These are phyloP conservation scores for Linyphia triangularis DNA, from an alignment of 2,888 invertebrate species.

Conservation along the genomic window DNA sequence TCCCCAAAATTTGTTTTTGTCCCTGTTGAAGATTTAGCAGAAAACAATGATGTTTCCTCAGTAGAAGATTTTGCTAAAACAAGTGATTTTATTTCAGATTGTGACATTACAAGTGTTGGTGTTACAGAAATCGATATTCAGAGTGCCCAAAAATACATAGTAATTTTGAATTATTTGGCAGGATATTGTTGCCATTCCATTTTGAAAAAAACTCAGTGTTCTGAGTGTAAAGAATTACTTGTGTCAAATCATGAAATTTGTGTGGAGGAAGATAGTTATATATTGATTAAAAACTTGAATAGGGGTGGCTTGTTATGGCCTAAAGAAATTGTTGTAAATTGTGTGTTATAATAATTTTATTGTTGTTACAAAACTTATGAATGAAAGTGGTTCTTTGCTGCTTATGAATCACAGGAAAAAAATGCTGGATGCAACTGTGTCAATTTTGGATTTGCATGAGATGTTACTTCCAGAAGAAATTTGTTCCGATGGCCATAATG, in stretches of 20 bases:
- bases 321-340: neutral
- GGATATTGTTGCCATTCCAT: neutral
- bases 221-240: neutral
- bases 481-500: neutral
- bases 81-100: neutral
- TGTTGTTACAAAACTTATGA: neutral
- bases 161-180: no score
- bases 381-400: neutral
- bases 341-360: slow-evolving; percentile 13
- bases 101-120: neutral
- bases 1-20: no score
- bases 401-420: neutral
- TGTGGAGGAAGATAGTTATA: neutral
- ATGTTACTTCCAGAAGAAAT: neutral
- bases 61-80: neutral
- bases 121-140: neutral
- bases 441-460: neutral
- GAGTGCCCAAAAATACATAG: neutral
- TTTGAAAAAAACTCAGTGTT: slow-evolving; percentile 4
- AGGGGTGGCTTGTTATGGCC: neutral
- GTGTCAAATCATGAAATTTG: neutral
- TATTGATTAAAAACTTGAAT: no score
- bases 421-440: neutral
- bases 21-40: neutral
- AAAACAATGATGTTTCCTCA: neutral